Evolutionary conservation across 2,797 vertebrate genomes (phyloP).

Genomic region (Natrix natrix): DNA sequence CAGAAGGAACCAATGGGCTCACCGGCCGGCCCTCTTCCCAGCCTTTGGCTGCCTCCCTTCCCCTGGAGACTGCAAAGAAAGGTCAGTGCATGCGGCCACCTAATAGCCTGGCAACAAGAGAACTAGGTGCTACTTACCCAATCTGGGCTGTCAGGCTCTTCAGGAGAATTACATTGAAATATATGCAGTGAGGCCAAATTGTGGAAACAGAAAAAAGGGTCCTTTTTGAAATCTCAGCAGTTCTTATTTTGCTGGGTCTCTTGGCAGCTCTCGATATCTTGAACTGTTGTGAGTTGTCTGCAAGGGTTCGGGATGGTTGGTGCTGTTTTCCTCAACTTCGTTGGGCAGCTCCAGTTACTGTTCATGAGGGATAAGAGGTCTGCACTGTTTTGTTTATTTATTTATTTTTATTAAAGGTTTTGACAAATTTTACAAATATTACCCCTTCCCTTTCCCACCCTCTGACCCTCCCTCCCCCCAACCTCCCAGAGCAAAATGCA

Average conservation of each 20-base stretch:
- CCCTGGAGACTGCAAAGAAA: neutral
- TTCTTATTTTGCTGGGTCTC: neutral
- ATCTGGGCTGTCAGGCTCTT: too few relatives aligned
- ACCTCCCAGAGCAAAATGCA: too few relatives aligned
- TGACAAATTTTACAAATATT: too few relatives aligned
- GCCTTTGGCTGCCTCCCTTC: fast-evolving
- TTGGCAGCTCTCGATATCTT: neutral
- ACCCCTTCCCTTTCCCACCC: too few relatives aligned
- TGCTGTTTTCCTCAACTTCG: neutral
- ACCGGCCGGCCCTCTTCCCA: neutral
- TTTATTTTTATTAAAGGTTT: too few relatives aligned
- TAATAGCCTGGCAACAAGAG: neutral
- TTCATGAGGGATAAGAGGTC: neutral
- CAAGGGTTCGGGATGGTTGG: neutral
- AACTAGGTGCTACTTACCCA: fast-evolving
- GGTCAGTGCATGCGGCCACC: conserved; percentile 3
- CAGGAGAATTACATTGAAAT: neutral
- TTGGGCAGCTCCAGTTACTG: neutral
- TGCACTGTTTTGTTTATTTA: neutral
- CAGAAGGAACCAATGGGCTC: neutral
- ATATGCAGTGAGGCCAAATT: neutral
- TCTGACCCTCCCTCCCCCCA: too few relatives aligned
- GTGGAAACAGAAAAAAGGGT: neutral
- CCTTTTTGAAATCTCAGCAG: neutral
- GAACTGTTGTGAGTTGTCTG: neutral